These are phyloP conservation scores for Aleiodes sp. DNA, from an alignment of 1,140 invertebrate species.

Conservation along the genomic window DNA sequence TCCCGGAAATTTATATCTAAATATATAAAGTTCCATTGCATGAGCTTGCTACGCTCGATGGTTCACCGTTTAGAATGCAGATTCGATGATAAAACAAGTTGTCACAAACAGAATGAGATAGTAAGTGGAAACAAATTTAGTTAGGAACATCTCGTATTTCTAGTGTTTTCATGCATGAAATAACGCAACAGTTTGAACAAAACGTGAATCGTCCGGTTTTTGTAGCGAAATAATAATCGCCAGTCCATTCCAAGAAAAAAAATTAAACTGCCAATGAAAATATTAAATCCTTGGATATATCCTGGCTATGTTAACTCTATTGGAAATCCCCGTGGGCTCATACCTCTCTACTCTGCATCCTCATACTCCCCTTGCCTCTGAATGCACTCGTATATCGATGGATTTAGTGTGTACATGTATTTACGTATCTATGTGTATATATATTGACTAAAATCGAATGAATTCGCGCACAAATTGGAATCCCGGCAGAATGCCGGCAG, in stretches of 20 bases:
- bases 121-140: background rate
- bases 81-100: conserved; percentile 38
- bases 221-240: too few relatives aligned
- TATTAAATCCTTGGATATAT: too few relatives aligned
- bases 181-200: conserved; percentile 31
- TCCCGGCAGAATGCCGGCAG: conserved; percentile 1
- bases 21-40: background rate
- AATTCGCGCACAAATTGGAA: conserved; percentile 11
- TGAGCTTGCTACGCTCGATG: background rate
- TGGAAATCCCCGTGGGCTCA: too few relatives aligned
- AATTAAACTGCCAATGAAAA: conserved; percentile 4
- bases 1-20: too few relatives aligned
- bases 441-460: background rate
- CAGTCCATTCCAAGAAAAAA: too few relatives aligned
- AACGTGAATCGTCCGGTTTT: background rate
- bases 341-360: too few relatives aligned
- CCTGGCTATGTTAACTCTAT: too few relatives aligned
- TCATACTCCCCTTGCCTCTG: background rate
- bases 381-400: background rate
- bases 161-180: conserved; percentile 35
- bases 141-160: background rate
- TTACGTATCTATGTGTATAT: too few relatives aligned
- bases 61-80: conserved; percentile 39
- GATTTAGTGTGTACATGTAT: too few relatives aligned
- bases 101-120: conserved; percentile 27